Percentiles rank a stretch among this genome's conserved stretches.
Evolutionary conservation across 2,888 invertebrate genomes (phyloP).

Genomic region (Volucella bombylans): DNA sequence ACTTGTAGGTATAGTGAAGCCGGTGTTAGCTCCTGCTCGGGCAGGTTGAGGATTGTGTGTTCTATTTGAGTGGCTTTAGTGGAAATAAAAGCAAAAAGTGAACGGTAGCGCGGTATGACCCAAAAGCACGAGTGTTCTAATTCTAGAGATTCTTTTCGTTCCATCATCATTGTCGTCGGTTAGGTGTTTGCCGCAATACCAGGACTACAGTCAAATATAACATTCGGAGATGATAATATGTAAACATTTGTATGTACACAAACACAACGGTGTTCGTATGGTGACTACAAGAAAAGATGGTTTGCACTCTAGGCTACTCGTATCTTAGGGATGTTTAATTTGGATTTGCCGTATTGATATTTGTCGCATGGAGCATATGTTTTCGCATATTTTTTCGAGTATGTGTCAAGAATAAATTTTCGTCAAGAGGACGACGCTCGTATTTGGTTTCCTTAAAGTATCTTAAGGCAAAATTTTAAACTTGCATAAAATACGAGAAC

Average conservation of each 20-base stretch:
- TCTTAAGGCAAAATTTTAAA: not conserved
- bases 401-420: constrained; percentile 31
- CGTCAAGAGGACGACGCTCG: not conserved
- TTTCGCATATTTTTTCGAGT: constrained; percentile 24
- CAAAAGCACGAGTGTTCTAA: constrained; percentile 16
- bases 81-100: constrained; percentile 35
- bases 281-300: constrained; percentile 4
- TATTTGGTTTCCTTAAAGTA: not conserved
- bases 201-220: constrained; percentile 16
- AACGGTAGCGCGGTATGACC: not conserved
- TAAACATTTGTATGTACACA: constrained; percentile 55
- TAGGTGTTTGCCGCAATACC: constrained; percentile 37
- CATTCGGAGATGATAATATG: constrained; percentile 53
- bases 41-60: constrained; percentile 23
- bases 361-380: constrained; percentile 39
- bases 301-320: constrained; percentile 16
- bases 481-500: not conserved
- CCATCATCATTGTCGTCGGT: constrained; percentile 1
- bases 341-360: constrained; percentile 37
- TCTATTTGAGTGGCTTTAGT: constrained; percentile 51
- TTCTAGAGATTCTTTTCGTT: constrained; percentile 28
- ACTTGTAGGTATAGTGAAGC: not conserved
- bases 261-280: constrained; percentile 34
- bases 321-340: constrained; percentile 47
- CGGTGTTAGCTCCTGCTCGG: constrained; percentile 7